Percentiles rank a stretch among this genome's conserved stretches.
Evolutionary conservation across 2,113 vertebrate species (phyloP).

Genomic region (Grus americana): DNA sequence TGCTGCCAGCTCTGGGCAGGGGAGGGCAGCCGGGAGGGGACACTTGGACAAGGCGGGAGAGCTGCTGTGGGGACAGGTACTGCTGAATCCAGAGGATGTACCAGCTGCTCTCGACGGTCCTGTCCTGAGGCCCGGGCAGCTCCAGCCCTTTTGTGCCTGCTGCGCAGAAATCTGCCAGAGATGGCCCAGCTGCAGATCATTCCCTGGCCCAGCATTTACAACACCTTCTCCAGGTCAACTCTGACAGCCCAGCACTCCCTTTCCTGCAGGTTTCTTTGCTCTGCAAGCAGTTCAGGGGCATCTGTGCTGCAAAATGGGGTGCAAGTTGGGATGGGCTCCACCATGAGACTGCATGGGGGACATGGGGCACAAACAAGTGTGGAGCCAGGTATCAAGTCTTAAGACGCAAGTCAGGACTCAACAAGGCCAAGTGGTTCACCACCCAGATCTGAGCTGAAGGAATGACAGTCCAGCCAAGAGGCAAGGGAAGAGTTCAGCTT

Average conservation of each 20-base stretch:
- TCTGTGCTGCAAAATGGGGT: not conserved
- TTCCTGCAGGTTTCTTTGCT: not conserved
- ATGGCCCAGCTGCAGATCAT: accelerated
- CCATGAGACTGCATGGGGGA: not conserved
- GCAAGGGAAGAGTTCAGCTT: not conserved
- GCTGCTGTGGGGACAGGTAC: not conserved
- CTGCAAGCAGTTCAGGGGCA: not conserved
- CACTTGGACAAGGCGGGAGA: not conserved
- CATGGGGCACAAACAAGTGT: accelerated
- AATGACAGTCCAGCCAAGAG: not conserved
- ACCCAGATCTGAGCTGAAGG: not conserved
- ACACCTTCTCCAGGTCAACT: not conserved
- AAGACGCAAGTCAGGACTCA: not conserved
- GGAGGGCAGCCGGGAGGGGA: not conserved
- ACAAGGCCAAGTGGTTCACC: not conserved
- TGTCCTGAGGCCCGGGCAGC: not conserved
- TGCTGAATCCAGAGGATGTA: not conserved
- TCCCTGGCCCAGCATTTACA: not conserved
- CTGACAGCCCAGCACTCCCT: not conserved
- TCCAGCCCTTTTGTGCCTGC: not conserved
- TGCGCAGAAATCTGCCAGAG: not conserved
- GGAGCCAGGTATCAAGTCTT: not conserved
- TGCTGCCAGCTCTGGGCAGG: not conserved
- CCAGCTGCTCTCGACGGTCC: too few species aligned
- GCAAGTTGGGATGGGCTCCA: not conserved